These are phyloP conservation scores for Berghia stephanieae DNA, from an alignment of 1,140 invertebrate genomes.

Conservation along the genomic window DNA sequence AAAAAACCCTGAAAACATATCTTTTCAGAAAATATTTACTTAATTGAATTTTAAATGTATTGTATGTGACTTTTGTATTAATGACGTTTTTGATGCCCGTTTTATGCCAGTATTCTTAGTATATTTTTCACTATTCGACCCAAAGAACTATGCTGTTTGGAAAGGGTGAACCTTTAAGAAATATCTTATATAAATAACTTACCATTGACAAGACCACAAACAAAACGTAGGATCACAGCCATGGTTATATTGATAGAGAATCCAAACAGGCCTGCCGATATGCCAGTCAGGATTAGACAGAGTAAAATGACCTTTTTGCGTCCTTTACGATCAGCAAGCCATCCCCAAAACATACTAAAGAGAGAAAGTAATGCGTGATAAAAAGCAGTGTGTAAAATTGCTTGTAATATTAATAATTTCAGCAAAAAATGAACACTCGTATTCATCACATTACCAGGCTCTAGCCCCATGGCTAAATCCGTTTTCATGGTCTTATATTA, in stretches of 20 bases:
- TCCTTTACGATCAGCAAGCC: conserved; percentile 59
- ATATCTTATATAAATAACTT: conserved; percentile 17
- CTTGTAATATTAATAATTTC: neutral
- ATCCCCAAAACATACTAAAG: conserved; percentile 58
- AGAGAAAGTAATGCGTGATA: conserved; percentile 12
- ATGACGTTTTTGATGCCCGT: no score
- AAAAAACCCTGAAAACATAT: no score
- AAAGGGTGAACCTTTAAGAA: neutral
- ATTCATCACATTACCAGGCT: no score
- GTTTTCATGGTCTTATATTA: no score
- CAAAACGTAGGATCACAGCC: conserved; percentile 54
- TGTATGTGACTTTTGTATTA: no score
- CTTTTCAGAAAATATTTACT: no score
- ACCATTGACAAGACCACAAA: conserved; percentile 58
- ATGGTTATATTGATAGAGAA: conserved; percentile 49
- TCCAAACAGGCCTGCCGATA: conserved; percentile 56
- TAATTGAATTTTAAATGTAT: no score
- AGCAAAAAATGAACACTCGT: no score
- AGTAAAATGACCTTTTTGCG: conserved; percentile 51
- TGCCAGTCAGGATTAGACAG: conserved; percentile 48
- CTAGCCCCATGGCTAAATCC: no score
- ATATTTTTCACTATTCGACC: no score
- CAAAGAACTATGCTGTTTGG: no score
- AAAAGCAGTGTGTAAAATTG: neutral
- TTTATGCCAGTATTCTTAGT: no score